A percentile compares a stretch with the other conserved stretches of the same genome.
Evolutionary conservation across 2,888 invertebrate species (phyloP).

Genomic region (Axea sp.): DNA sequence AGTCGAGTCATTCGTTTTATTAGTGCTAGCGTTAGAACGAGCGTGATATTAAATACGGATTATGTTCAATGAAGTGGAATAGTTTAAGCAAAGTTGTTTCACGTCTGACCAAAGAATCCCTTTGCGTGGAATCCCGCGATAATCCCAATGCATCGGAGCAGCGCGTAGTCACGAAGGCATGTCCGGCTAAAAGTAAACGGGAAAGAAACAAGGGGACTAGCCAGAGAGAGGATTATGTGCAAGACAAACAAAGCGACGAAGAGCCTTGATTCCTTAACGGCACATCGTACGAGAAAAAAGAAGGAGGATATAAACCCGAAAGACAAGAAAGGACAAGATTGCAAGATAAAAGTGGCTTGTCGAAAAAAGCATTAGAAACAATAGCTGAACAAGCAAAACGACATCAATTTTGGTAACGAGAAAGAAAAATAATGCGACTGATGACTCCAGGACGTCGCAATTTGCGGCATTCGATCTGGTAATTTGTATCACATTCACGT

Average conservation of each 20-base stretch:
- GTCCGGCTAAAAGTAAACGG: conserved; percentile 59
- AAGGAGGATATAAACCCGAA: conserved; percentile 47
- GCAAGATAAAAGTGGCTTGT: conserved; percentile 52
- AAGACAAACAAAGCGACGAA: conserved; percentile 60
- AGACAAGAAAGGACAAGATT: conserved; percentile 41
- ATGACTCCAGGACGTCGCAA: background rate
- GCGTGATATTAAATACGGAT: conserved; percentile 36
- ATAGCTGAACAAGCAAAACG: conserved; percentile 58
- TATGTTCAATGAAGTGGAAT: conserved; percentile 48
- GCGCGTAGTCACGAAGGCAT: conserved; percentile 58
- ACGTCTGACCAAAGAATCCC: conserved; percentile 45
- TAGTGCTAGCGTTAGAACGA: conserved; percentile 15
- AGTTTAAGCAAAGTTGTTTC: conserved; percentile 47
- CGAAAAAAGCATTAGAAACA: conserved; percentile 53
- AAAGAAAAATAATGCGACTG: conserved; percentile 33
- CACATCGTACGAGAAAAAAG: conserved; percentile 58
- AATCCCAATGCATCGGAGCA: conserved; percentile 50
- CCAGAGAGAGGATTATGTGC: conserved; percentile 58
- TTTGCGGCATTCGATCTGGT: conserved; percentile 31
- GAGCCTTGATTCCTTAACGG: conserved; percentile 59
- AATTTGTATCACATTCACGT: conserved; percentile 44
- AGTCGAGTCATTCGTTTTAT: background rate
- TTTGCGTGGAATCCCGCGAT: conserved; percentile 59
- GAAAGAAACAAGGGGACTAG: conserved; percentile 55
- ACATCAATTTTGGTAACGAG: conserved; percentile 37